Evolutionary conservation across 2,113 vertebrate species (phyloP), one percentile per base, ranked within the genome.

Genomic region (Colossoma macropomum): DNA sequence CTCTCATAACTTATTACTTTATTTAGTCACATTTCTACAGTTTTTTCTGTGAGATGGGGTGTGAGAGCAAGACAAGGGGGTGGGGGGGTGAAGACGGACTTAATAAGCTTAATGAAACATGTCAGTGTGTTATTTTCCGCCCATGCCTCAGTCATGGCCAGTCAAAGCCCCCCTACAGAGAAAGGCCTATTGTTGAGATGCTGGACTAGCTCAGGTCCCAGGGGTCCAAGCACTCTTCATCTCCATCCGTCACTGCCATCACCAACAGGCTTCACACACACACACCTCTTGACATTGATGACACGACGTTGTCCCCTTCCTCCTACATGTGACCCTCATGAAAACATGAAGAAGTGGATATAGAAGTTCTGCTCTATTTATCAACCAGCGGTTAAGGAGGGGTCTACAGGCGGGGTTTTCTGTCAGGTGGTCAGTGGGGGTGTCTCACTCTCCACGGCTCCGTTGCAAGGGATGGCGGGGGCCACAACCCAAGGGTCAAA

Each of bases 401-500:
- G 48, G 48, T 48, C 34, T 68, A 16, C 72, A 66, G 34, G 78
- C 81, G 84, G 77, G 27, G 52, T 69, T 78, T 68, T 71, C 85
- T 71, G 91, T 92, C 91, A 91, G 91, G 90, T 92, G 90, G 90
- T 86, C 69, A 88, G 86, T 93, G 81, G 87, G 83, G 77, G 81
- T 76, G 77, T 63, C 81, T 85, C 83, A 86, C 80, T 73, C 69
- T 83, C 62, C 28, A 7, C n/a, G 73, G 84, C 82, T 87, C 79
- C 54, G 74, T 34, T 82, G 84, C 87, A 59, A 86, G 87, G 70
- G 77, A 80, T 82, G 75, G 86, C 4, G 41, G 79, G 74, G 82
- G 75, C 15, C 48, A 83, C 71, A 80, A 87, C 89, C 84, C 91
- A 77, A 76, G 59, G 94, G 93, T 95, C 93, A 94, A 89, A 93